These are phyloP conservation scores for Cynodonichthys magdalenae DNA, from an alignment of 2,797 vertebrate genomes.

Conservation along the genomic window DNA sequence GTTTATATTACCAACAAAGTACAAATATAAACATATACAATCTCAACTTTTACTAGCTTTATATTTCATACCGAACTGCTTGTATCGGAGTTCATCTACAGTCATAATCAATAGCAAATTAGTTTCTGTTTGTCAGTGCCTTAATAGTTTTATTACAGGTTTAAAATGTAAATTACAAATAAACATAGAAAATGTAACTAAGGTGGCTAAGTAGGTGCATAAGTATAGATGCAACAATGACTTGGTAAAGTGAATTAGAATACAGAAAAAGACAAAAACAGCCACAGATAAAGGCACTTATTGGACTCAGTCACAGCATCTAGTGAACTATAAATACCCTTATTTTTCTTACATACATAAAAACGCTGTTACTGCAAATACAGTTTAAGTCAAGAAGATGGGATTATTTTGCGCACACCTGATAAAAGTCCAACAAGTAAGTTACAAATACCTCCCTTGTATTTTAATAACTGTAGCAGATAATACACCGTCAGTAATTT, in stretches of 20 bases:
- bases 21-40: not conserved
- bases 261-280: conserved; percentile 34
- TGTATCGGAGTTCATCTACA: too few relatives aligned
- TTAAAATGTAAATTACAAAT: not conserved
- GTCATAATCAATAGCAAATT: not conserved
- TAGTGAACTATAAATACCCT: not conserved
- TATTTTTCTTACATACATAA: conserved; percentile 7
- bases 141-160: not conserved
- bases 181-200: too few relatives aligned
- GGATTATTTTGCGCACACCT: conserved; percentile 5
- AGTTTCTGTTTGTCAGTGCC: not conserved
- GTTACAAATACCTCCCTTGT: conserved; percentile 16
- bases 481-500: conserved; percentile 9
- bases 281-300: conserved; percentile 16
- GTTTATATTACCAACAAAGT: not conserved
- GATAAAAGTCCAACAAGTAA: conserved; percentile 31
- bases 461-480: not conserved
- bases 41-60: not conserved
- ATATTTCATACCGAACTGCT: too few relatives aligned
- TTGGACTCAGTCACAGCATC: conserved; percentile 3
- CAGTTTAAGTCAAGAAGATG: conserved; percentile 12
- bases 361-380: not conserved
- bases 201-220: not conserved
- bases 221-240: not conserved
- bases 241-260: not conserved